Evolutionary conservation across 2,797 vertebrate genomes (phyloP).

Genomic region (Peromyscus attwateri): DNA sequence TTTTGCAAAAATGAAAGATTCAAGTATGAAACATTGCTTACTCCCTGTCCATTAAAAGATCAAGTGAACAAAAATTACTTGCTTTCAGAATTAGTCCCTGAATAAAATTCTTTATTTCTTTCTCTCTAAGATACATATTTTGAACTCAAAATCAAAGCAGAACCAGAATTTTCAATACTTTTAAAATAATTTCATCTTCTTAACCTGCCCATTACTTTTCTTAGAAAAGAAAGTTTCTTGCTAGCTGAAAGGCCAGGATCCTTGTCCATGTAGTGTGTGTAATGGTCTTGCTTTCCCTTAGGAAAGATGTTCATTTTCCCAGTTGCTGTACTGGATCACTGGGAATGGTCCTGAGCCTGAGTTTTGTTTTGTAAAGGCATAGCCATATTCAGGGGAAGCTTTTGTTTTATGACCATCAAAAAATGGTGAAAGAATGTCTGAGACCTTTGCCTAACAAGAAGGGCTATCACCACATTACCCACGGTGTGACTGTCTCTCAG

Average conservation of each 20-base stretch:
- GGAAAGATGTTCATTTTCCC: neutral
- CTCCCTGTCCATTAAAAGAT: conserved; percentile 48
- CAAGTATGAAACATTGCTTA: conserved; percentile 59
- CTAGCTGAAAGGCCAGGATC: neutral
- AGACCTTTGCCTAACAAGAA: neutral
- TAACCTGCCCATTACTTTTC: neutral
- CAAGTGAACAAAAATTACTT: neutral
- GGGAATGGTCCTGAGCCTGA: neutral
- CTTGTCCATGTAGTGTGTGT: neutral
- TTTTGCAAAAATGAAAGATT: conserved; percentile 69
- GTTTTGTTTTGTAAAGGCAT: neutral
- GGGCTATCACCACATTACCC: fast-evolving
- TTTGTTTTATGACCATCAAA: neutral
- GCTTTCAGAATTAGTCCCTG: conserved; percentile 11
- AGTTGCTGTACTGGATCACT: neutral
- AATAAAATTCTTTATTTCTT: neutral
- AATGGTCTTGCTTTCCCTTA: neutral
- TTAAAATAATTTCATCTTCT: neutral
- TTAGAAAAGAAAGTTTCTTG: neutral
- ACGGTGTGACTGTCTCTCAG: fast-evolving
- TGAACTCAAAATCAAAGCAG: conserved; percentile 16
- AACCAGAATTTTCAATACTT: neutral
- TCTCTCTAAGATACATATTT: conserved; percentile 8
- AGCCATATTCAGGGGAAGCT: neutral
- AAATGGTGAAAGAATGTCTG: neutral